Percentiles rank a stretch among this genome's conserved stretches.
Evolutionary conservation across 2,797 vertebrate genomes (phyloP).

Genomic region (Eulemur mongoz): DNA sequence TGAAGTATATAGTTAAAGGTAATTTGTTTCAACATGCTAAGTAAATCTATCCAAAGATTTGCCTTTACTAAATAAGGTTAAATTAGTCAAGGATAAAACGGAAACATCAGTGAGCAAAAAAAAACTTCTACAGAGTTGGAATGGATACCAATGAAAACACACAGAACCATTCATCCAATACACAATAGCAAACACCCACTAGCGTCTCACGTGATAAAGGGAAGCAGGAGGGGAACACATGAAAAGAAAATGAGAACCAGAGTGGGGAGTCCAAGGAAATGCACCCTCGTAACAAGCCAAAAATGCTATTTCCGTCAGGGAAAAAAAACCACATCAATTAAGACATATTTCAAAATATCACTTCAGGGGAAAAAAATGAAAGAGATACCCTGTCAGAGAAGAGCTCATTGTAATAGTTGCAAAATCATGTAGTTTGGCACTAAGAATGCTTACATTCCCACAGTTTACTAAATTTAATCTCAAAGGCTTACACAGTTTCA

Average conservation of each 20-base stretch:
- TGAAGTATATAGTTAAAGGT: conserved; percentile 11
- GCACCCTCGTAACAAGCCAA: not conserved
- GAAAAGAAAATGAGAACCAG: not conserved
- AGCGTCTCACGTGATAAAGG: not conserved
- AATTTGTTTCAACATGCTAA: conserved; percentile 48
- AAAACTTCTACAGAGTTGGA: not conserved
- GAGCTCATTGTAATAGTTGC: conserved; percentile 1
- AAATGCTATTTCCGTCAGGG: not conserved
- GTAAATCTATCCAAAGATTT: conserved; percentile 13
- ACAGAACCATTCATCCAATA: not conserved
- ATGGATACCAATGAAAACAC: not conserved
- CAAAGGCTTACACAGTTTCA: not conserved
- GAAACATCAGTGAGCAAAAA: not conserved
- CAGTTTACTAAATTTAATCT: not conserved
- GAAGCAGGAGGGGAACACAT: not conserved
- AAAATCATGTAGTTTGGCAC: not conserved
- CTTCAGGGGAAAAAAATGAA: not conserved
- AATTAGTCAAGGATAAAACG: conserved; percentile 36
- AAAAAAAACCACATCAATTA: not conserved
- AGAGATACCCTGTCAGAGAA: not conserved
- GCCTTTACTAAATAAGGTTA: conserved; percentile 1
- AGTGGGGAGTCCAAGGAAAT: not conserved
- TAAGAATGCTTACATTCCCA: not conserved
- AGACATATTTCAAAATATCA: not conserved
- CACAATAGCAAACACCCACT: not conserved